Base-by-base conservation (phyloP, 2,113 vertebrate species). In the Spermophilus dauricus region DNA sequence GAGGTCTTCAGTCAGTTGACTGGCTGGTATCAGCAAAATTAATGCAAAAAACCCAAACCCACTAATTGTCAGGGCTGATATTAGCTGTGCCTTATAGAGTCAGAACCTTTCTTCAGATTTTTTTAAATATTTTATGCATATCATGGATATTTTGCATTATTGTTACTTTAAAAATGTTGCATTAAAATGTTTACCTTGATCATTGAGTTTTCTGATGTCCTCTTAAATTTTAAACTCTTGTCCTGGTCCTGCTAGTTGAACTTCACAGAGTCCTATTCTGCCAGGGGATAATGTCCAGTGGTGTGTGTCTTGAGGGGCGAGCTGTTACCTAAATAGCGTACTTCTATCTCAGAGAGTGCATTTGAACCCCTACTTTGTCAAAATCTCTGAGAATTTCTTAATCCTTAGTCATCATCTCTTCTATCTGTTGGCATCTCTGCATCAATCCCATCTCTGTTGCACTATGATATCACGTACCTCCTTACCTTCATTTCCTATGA, bases 401-500 rank as follows among this genome's bases (percentile, higher is more conserved):
- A 61, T 42, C 17, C 30, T 65, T 69, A 2, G 12, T 30, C 20
- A 30, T 76, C 5, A 32, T 5, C 37, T 78, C 32, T 39, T 65
- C 22, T 63, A 24, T 22, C 48, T 39, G 4, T 8, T 83, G 76
- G 18, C 8, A 63, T 65, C 51, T 76, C 24, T 18, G 30, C 65
- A 39, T 51, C 58, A 76, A 0, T 76, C 28, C 18, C 3, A 11
- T 39, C 5, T 48, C 10, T 81, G 22, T 30, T 7, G 30, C 32
- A 4, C 39, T 45, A 14, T 56, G 11, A 42, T 22, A 34, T 20
- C 12, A 4, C 45, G 22, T 20, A 39, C 26, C 42, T 76, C 48
- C 37, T 81, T 32, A 81, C 61, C 34, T 63, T 69, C 17, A 8
- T 82, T 87, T 92, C 53, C 34, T 89, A 77, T 92, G 18, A 70